These are phyloP conservation scores for Scomber scombrus DNA, from an alignment of 2,113 vertebrate genomes.

Conservation along the genomic window DNA sequence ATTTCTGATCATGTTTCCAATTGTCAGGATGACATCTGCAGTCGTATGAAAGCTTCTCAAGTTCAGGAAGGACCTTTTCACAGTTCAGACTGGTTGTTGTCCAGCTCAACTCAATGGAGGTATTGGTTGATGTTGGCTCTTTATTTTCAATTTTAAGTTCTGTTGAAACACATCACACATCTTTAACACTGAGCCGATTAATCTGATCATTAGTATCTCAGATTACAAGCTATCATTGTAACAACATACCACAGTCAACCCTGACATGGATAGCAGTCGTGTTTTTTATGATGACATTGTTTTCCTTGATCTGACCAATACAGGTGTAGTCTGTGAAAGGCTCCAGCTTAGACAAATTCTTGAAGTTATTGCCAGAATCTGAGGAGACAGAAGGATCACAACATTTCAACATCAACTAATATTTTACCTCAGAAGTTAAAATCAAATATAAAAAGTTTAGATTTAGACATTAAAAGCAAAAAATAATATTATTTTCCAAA, in stretches of 20 bases:
- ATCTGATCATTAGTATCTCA: not conserved
- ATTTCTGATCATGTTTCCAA: rapidly evolving
- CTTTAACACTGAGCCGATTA: not conserved
- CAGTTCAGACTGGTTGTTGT: not conserved
- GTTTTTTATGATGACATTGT: rapidly evolving
- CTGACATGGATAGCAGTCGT: rapidly evolving
- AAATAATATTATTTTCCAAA: not conserved
- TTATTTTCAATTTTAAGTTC: not conserved
- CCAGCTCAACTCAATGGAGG: not conserved
- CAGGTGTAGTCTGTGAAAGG: conserved; percentile 51
- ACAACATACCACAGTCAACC: conserved; percentile 59
- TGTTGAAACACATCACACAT: conserved; percentile 48
- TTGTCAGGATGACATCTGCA: conserved; percentile 14
- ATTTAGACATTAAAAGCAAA: too few relatives aligned
- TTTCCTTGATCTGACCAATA: conserved; percentile 11
- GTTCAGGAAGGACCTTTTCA: rapidly evolving
- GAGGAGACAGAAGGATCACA: conserved; percentile 20
- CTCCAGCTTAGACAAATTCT: conserved; percentile 13
- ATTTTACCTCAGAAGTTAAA: not conserved
- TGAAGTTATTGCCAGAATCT: not conserved
- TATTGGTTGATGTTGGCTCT: rapidly evolving
- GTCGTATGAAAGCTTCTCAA: rapidly evolving
- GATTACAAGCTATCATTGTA: not conserved
- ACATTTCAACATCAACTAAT: not conserved
- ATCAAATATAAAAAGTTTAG: too few relatives aligned